phyloP scores from a whole-genome alignment of 2,797 vertebrate species.

The Pipistrellus pipistrellus region DNA sequence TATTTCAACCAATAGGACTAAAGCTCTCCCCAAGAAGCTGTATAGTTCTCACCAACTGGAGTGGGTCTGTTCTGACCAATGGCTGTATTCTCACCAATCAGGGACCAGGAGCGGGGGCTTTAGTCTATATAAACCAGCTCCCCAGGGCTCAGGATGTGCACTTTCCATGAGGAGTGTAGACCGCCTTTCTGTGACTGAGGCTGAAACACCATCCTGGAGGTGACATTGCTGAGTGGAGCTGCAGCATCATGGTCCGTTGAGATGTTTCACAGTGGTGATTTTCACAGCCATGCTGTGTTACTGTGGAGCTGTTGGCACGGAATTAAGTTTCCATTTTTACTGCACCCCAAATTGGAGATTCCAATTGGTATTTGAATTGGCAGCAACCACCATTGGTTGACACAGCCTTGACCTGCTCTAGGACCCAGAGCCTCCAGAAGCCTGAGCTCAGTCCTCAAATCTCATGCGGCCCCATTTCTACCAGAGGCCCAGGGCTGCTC shows the following conservation, averaged over 20 bases:
- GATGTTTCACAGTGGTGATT: too few relatives aligned
- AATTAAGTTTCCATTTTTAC: not conserved
- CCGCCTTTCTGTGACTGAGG: not conserved
- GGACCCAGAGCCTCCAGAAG: not conserved
- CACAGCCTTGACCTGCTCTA: not conserved
- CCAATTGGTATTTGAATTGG: not conserved
- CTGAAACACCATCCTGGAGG: not conserved
- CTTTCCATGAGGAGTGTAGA: not conserved
- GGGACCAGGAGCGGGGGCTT: not conserved
- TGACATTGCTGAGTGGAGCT: not conserved
- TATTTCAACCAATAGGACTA: not conserved
- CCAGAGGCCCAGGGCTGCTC: not conserved
- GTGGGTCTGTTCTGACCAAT: not conserved
- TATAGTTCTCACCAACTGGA: not conserved
- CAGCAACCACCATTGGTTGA: not conserved
- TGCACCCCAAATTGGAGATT: not conserved
- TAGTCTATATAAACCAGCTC: not conserved
- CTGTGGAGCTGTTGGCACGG: not conserved
- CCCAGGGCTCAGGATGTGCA: not conserved
- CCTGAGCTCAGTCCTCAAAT: rapidly evolving
- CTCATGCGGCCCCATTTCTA: rapidly evolving
- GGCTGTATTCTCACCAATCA: not conserved
- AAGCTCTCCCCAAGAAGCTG: not conserved
- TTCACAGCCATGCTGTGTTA: not conserved
- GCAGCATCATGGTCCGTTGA: not conserved